Conservation (phyloP, 2,797 vertebrate genomes). For the Rhincodon typus region DNA sequence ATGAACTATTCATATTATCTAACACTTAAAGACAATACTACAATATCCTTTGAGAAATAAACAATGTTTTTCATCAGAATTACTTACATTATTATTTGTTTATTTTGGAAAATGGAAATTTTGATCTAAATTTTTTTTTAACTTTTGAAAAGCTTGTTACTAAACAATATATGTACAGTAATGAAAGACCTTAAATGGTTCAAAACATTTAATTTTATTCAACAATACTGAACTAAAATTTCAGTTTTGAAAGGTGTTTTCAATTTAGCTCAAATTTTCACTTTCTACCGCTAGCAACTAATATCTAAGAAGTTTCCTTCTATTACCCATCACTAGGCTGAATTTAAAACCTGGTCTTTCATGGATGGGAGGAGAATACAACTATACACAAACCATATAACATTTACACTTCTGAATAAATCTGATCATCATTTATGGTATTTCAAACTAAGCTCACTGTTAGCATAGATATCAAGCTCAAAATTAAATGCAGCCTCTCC, state of each 20-base stretch:
- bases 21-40: neutral
- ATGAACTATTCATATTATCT: neutral
- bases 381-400: conserved; percentile 9
- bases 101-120: neutral
- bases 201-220: neutral
- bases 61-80: neutral
- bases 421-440: conserved; percentile 68
- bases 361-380: neutral
- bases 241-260: neutral
- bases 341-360: neutral
- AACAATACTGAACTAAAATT: neutral
- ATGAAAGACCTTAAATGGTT: no score
- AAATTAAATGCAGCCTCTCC: conserved; percentile 69
- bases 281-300: neutral
- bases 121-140: neutral
- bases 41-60: neutral
- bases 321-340: neutral
- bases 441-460: conserved; percentile 59
- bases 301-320: neutral
- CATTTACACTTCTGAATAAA: conserved; percentile 46
- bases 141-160: neutral
- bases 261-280: neutral
- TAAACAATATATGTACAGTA: no score
- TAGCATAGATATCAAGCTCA: conserved; percentile 69
- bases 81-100: neutral